Percentiles rank a stretch among this genome's conserved stretches.
Evolutionary conservation across 2,113 vertebrate genomes (phyloP).

Genomic region (Urocolius indicus): DNA sequence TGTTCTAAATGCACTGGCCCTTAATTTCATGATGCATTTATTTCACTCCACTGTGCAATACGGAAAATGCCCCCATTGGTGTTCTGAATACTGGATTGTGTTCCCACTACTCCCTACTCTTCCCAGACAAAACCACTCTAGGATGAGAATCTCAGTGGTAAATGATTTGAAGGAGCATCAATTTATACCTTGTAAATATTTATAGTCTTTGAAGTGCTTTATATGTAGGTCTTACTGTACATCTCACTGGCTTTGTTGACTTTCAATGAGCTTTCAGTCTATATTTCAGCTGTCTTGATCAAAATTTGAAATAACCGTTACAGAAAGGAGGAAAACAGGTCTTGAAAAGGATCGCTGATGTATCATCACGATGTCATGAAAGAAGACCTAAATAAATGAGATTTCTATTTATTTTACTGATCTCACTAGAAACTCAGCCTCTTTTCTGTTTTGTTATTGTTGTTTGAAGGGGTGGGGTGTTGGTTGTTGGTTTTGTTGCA

Average conservation of each 20-base stretch:
- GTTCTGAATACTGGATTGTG: neutral
- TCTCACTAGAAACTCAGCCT: neutral
- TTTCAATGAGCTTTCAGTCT: neutral
- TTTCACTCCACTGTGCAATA: neutral
- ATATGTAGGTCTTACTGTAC: neutral
- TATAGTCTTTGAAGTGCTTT: neutral
- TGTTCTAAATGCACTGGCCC: neutral
- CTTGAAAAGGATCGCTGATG: neutral
- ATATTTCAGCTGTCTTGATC: neutral
- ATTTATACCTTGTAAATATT: neutral
- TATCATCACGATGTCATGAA: neutral
- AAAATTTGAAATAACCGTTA: neutral
- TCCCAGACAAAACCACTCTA: neutral
- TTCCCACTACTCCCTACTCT: neutral
- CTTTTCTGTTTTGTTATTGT: neutral
- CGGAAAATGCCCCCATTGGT: neutral
- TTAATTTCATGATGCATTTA: neutral
- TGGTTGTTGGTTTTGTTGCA: neutral
- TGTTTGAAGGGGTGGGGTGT: rapidly evolving
- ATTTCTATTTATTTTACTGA: neutral
- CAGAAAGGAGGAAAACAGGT: neutral
- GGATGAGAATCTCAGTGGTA: neutral
- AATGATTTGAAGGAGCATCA: neutral
- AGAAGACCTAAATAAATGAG: neutral
- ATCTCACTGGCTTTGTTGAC: neutral